Evolutionary conservation across 2,113 vertebrate species (phyloP).

Genomic region (Seriola quinqueradiata): DNA sequence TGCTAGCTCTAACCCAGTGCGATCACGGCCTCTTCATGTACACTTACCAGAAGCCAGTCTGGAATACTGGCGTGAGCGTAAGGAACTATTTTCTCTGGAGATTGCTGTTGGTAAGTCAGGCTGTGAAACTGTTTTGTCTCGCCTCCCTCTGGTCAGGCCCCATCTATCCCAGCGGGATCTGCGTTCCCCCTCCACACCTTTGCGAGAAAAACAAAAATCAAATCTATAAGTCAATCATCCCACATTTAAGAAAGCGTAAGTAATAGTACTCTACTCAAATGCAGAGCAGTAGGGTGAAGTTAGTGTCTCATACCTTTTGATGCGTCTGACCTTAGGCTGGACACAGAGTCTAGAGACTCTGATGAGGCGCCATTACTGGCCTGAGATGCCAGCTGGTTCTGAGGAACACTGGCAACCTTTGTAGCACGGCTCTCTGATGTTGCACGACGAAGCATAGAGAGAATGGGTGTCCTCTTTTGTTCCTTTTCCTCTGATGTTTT

Average conservation of each 20-base stretch:
- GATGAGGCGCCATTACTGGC: constrained; percentile 86
- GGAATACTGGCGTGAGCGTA: constrained; percentile 83
- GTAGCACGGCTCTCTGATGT: constrained; percentile 91
- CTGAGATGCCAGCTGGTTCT: constrained; percentile 88
- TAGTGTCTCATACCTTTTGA: constrained; percentile 68
- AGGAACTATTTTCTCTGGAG: constrained; percentile 85
- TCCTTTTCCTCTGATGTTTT: constrained; percentile 82
- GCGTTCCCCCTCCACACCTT: constrained; percentile 79
- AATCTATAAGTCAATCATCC: background rate
- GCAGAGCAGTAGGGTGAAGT: background rate
- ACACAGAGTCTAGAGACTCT: constrained; percentile 93
- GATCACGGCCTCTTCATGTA: background rate
- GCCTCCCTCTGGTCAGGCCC: constrained; percentile 90
- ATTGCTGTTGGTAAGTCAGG: constrained; percentile 91
- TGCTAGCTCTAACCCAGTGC: background rate
- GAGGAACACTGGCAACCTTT: constrained; percentile 82
- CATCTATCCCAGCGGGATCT: constrained; percentile 94
- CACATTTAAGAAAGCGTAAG: background rate
- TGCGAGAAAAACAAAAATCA: constrained; percentile 1
- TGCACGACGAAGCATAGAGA: constrained; percentile 90
- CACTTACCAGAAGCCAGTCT: constrained; percentile 91
- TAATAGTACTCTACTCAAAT: background rate
- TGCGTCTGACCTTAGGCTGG: constrained; percentile 86
- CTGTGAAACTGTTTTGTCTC: constrained; percentile 91
- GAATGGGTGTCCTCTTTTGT: constrained; percentile 85